phyloP scores from a whole-genome alignment of 2,888 invertebrate genomes.

The Plagiodera versicolora region DNA sequence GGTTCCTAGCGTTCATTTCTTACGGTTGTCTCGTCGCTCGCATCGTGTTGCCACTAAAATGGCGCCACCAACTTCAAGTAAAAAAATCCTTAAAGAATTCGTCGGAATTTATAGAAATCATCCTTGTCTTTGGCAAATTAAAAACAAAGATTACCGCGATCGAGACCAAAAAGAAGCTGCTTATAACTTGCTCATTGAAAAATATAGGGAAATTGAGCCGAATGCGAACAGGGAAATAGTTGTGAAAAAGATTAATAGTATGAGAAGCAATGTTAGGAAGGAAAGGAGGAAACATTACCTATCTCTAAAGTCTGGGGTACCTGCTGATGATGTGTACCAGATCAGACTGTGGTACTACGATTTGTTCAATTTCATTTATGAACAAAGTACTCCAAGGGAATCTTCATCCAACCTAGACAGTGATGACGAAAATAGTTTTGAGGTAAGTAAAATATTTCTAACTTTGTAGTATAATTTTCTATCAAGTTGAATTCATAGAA shows the following conservation, averaged over 20 bases:
- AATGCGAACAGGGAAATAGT: slow-evolving; percentile 26
- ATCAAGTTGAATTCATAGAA: too few species aligned
- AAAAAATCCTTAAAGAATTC: too few species aligned
- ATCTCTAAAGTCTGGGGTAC: slow-evolving; percentile 15
- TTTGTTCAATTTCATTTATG: slow-evolving; percentile 8
- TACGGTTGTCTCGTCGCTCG: too few species aligned
- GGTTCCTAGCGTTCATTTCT: too few species aligned
- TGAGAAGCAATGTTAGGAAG: slow-evolving; percentile 33
- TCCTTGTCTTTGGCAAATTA: slow-evolving; percentile 33
- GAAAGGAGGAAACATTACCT: slow-evolving; percentile 28
- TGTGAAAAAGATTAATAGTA: slow-evolving; percentile 35
- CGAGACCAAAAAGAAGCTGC: slow-evolving; percentile 30
- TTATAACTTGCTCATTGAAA: slow-evolving; percentile 25
- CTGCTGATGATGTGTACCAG: slow-evolving; percentile 11
- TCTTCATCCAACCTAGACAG: not conserved
- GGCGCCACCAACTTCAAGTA: too few species aligned
- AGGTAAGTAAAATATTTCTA: not conserved
- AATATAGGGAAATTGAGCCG: slow-evolving; percentile 28
- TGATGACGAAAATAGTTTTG: not conserved
- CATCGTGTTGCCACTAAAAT: too few species aligned
- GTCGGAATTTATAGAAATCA: too few species aligned
- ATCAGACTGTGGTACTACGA: slow-evolving; percentile 15
- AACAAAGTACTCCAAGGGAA: slow-evolving; percentile 14
- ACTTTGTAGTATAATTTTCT: not conserved
- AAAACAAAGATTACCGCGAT: slow-evolving; percentile 36